These are phyloP conservation scores for Limnothrissa miodon DNA, from an alignment of 2,113 vertebrate species.

Conservation along the genomic window DNA sequence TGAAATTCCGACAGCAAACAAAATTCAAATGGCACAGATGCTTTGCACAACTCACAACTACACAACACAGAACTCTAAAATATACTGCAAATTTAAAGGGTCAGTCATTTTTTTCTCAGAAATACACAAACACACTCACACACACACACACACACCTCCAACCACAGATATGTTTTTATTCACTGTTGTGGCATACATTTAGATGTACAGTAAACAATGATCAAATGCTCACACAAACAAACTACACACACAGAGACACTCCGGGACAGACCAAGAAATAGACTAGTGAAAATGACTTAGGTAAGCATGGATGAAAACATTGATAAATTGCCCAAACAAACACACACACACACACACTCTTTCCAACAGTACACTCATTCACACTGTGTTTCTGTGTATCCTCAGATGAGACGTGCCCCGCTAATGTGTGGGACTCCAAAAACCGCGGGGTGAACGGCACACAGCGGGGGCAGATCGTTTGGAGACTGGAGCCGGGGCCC, in stretches of 20 bases:
- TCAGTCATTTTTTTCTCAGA: too few relatives aligned
- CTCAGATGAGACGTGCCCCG: conserved; percentile 92
- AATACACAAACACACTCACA: background rate
- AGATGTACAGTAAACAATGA: background rate
- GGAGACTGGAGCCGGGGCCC: conserved; percentile 90
- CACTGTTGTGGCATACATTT: too few relatives aligned
- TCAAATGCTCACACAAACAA: background rate
- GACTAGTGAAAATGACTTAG: background rate
- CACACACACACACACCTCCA: background rate
- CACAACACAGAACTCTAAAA: background rate
- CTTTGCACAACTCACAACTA: background rate
- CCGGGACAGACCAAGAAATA: background rate
- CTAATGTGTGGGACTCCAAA: conserved; percentile 99
- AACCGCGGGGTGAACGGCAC: conserved; percentile 96
- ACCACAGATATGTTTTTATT: background rate
- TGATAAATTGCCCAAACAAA: background rate
- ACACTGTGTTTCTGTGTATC: conserved; percentile 28
- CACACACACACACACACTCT: background rate
- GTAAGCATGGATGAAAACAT: background rate
- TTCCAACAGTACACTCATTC: background rate
- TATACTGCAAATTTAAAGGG: too few relatives aligned
- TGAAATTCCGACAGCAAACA: background rate
- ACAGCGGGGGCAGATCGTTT: conserved; percentile 92
- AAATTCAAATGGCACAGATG: background rate
- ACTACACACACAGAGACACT: background rate